phyloP scores from a whole-genome alignment of 2,113 vertebrate genomes.

The Rhagologus leucostigma region DNA sequence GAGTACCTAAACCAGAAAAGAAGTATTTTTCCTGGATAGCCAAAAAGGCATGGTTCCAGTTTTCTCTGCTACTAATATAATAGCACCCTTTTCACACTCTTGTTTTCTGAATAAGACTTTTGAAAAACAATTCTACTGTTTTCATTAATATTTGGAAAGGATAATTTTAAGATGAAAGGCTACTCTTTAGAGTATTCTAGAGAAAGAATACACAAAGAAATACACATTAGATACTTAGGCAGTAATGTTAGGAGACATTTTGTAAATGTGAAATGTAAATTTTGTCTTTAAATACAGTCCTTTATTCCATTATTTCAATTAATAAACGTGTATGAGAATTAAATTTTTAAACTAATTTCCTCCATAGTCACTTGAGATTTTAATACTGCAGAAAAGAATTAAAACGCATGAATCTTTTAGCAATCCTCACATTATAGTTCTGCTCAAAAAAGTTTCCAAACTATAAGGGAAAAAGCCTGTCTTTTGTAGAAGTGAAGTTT shows the following conservation, averaged over 20 bases:
- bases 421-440: background rate
- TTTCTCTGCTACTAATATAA: background rate
- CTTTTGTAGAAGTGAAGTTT: background rate
- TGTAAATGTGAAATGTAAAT: background rate
- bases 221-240: rapidly evolving
- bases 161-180: background rate
- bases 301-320: background rate
- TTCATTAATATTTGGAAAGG: background rate
- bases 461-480: rapidly evolving
- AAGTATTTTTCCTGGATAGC: background rate
- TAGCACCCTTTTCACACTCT: background rate
- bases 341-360: background rate
- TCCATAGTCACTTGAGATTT: background rate
- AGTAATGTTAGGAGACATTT: background rate
- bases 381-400: background rate
- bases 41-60: background rate
- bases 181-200: background rate
- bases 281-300: background rate
- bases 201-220: background rate
- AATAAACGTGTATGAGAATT: background rate
- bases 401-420: background rate
- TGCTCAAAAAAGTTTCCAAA: background rate
- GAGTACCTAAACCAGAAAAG: background rate
- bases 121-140: background rate
- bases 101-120: background rate